These are phyloP conservation scores for Graptemys geographica DNA, from an alignment of 2,797 vertebrate species.

Conservation along the genomic window DNA sequence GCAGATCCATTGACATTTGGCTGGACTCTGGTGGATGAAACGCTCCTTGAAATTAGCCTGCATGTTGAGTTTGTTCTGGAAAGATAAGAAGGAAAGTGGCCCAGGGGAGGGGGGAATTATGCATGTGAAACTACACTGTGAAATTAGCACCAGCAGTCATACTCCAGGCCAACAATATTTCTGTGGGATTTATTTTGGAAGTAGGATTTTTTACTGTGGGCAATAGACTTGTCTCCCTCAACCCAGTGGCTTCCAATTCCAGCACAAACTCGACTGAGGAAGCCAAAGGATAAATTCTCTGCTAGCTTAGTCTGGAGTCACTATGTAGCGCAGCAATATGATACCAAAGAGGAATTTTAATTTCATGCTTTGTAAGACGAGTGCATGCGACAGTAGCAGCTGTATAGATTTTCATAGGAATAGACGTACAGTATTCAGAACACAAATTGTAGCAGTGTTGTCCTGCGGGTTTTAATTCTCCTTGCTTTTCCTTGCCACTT, in stretches of 20 bases:
- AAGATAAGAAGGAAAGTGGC: constrained; percentile 70
- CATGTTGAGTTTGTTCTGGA: constrained; percentile 71
- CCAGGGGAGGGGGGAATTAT: constrained; percentile 48
- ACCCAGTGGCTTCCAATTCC: constrained; percentile 68
- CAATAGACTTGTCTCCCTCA: constrained; percentile 68
- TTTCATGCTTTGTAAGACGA: constrained; percentile 77
- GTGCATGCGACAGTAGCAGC: constrained; percentile 69
- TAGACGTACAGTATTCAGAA: constrained; percentile 58
- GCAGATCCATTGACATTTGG: constrained; percentile 63
- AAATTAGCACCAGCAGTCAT: constrained; percentile 55
- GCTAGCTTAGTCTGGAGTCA: constrained; percentile 50
- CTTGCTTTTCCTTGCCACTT: constrained; percentile 41
- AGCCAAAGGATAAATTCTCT: constrained; percentile 75
- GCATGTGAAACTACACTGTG: constrained; percentile 65
- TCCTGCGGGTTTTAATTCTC: constrained; percentile 70
- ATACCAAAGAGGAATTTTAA: constrained; percentile 76
- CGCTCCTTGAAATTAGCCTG: constrained; percentile 70
- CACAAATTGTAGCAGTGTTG: constrained; percentile 59
- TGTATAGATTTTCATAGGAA: constrained; percentile 77
- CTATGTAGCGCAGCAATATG: constrained; percentile 60
- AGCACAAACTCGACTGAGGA: constrained; percentile 32
- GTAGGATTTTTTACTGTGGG: constrained; percentile 65
- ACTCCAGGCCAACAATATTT: constrained; percentile 59
- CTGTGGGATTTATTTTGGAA: constrained; percentile 70
- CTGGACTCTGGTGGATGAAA: constrained; percentile 68